phyloP scores from a whole-genome alignment of 2,888 invertebrate species.

The Hyppa rectilinea region DNA sequence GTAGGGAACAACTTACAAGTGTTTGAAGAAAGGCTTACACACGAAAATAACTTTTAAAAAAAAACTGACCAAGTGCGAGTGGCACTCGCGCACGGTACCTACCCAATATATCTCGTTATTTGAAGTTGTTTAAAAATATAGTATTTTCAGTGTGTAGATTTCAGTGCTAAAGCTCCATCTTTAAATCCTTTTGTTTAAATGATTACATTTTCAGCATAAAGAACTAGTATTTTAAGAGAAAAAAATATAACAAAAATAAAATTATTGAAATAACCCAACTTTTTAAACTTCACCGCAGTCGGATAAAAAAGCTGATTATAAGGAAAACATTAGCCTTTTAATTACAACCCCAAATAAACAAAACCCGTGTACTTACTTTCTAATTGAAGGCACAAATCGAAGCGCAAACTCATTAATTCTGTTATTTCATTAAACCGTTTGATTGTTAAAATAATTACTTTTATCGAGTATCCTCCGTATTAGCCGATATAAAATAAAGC shows the following conservation, averaged over 20 bases:
- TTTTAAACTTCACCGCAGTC: too few relatives aligned
- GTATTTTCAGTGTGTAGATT: background rate
- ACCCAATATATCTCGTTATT: too few relatives aligned
- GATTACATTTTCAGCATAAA: background rate
- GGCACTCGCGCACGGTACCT: too few relatives aligned
- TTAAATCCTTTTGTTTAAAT: background rate
- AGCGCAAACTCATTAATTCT: conserved; percentile 21
- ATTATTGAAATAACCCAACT: too few relatives aligned
- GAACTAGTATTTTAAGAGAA: conserved; percentile 2
- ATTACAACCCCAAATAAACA: background rate
- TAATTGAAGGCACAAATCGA: conserved; percentile 31
- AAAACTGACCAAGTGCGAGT: too few relatives aligned
- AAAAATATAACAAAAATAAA: too few relatives aligned
- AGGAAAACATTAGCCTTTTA: background rate
- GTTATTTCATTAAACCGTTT: conserved; percentile 38
- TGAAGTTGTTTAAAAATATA: too few relatives aligned
- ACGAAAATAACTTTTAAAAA: too few relatives aligned
- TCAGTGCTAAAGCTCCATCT: background rate
- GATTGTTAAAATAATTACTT: conserved; percentile 27
- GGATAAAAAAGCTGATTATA: background rate
- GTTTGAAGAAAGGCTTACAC: background rate
- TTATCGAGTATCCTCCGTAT: conserved; percentile 3
- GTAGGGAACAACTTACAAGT: background rate
- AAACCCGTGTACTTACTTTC: background rate
- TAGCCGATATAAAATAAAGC: conserved; percentile 5